Evolutionary conservation across 2,888 invertebrate species (phyloP), one percentile per base, ranked within the genome.

Genomic region (Polyommatus icarus): DNA sequence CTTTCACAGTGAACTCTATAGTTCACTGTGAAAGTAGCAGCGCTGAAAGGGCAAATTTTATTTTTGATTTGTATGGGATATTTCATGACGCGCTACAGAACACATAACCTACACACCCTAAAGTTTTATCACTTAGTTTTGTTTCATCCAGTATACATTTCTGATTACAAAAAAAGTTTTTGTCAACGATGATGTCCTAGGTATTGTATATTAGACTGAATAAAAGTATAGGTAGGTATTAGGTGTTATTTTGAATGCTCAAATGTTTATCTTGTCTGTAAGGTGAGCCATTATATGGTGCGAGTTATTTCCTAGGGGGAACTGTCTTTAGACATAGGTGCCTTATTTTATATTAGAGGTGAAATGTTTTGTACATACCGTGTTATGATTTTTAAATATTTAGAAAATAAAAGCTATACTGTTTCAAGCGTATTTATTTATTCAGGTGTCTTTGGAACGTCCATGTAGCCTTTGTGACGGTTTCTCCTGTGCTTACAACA

Each of bases 361-460:
- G 92, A 91, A 91, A 89, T 92, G 91, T 91, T 91, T 86, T 92
- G 91, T 93, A 93, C 89, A 91, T 93, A 93, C 88, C 88, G 90
- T 90, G 92, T 93, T 93, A 92, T 90, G 89, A 91, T 85, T 77
- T 77, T 80, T 75, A 75, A 50, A 75, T 50, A 75, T 89, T 89
- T 91, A 90, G 89, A 89, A 86, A 90, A 90, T 92, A 91, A 92
- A 92, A 89, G 89, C 89, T 88, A 84, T 87, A 75, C 54, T 75
- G 75, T 75, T 75, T 8, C 80, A 81, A 79, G 80, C 80, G 77
- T 81, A 82, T 85, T 84, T 83, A 80, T 82, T 82, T 78, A 40
- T 82, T 80, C 84, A 88, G 0, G 93, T 82, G 91, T 92, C 81
- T 90, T 88, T 1, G 85, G 84, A 1, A 93, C 93, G 79, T 91